A percentile compares a stretch with the other conserved stretches of the same genome.
Evolutionary conservation across 1,140 invertebrate genomes (phyloP).

Genomic region (Nasonia longicornis): DNA sequence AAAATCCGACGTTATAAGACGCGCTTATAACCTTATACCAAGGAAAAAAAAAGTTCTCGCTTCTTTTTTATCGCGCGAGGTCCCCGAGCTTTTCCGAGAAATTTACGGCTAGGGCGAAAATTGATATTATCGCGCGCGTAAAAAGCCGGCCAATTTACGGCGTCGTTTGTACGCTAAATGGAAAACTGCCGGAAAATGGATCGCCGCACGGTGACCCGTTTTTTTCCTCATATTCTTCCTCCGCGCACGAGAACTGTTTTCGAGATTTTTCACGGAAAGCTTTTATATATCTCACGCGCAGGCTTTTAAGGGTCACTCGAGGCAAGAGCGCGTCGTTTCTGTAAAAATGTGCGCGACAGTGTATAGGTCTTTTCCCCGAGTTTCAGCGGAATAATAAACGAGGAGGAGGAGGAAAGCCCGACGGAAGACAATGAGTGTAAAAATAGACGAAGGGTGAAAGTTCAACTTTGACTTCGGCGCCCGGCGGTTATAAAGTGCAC

Average conservation of each 20-base stretch:
- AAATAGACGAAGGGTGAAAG: not conserved
- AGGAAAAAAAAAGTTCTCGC: not conserved
- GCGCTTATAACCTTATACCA: too few relatives aligned
- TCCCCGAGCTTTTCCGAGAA: not conserved
- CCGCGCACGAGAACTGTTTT: too few relatives aligned
- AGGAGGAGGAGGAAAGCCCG: too few relatives aligned
- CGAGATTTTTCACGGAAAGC: not conserved
- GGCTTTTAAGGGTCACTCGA: not conserved
- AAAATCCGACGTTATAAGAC: not conserved
- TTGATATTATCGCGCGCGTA: not conserved
- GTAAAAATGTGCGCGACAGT: too few relatives aligned
- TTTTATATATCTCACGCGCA: not conserved
- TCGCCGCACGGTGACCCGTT: not conserved
- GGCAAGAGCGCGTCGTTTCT: too few relatives aligned
- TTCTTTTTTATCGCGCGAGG: not conserved
- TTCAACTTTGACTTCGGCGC: not conserved
- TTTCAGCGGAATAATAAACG: too few relatives aligned
- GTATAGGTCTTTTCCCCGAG: too few relatives aligned
- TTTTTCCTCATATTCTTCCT: not conserved
- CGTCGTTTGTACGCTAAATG: not conserved
- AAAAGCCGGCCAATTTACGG: not conserved
- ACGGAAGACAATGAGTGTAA: too few relatives aligned
- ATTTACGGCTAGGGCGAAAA: not conserved
- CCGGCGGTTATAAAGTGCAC: not conserved
- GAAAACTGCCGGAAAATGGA: conserved; percentile 5